Evolutionary conservation across 2,888 invertebrate species (phyloP).

Genomic region (Epinotia ramella): DNA sequence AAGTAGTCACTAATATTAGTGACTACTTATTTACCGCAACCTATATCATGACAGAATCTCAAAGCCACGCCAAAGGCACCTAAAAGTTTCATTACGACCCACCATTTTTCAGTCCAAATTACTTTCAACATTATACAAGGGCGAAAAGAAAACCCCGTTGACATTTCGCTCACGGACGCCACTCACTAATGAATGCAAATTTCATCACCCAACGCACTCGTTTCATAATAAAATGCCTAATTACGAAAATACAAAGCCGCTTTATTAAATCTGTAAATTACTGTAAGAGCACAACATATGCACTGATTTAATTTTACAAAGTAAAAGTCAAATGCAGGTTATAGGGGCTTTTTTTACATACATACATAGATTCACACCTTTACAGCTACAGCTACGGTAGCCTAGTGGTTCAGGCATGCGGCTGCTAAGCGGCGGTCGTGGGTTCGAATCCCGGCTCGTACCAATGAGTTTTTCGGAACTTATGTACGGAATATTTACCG

Average conservation of each 20-base stretch:
- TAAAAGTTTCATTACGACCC: background rate
- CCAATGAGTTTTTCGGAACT: too few species aligned
- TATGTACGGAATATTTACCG: too few species aligned
- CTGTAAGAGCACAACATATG: slow-evolving; percentile 9
- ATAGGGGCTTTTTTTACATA: too few species aligned
- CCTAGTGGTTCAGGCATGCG: too few species aligned
- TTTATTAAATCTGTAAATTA: slow-evolving; percentile 57
- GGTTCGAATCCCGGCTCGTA: too few species aligned
- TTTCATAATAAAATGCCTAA: slow-evolving; percentile 67
- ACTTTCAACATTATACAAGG: slow-evolving; percentile 22
- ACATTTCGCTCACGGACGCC: slow-evolving; percentile 62
- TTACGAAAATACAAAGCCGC: slow-evolving; percentile 54
- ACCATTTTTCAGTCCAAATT: slow-evolving; percentile 27
- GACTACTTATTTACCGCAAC: background rate
- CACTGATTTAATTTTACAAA: slow-evolving; percentile 5
- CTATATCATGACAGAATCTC: background rate
- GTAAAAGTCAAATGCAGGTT: background rate
- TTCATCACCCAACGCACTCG: slow-evolving; percentile 72
- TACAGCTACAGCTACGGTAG: too few species aligned
- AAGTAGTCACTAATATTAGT: too few species aligned
- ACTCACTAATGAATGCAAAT: slow-evolving; percentile 78
- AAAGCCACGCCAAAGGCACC: background rate
- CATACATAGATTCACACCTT: too few species aligned
- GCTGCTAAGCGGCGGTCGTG: too few species aligned
- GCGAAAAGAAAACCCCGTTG: slow-evolving; percentile 59